A percentile compares a stretch with the other conserved stretches of the same genome.
phyloP scores from a whole-genome alignment of 2,888 invertebrate species.

The Coelopa pilipes region DNA sequence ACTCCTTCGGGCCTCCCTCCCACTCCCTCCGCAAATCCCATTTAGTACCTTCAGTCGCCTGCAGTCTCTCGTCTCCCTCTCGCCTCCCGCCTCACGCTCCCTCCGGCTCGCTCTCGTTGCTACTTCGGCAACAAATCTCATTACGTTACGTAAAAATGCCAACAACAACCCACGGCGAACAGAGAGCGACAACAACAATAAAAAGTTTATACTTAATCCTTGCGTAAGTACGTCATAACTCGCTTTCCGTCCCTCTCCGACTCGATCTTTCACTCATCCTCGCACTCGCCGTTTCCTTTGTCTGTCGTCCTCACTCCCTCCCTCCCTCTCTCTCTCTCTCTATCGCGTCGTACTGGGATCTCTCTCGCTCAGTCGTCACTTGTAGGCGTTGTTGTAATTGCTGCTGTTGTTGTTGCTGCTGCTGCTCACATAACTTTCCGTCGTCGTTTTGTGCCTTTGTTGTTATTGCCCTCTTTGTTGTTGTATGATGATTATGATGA shows the following conservation, averaged over 20 bases:
- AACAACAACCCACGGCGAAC: slow-evolving; percentile 10
- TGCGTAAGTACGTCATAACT: slow-evolving; percentile 29
- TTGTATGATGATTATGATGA: slow-evolving; percentile 33
- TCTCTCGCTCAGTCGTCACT: neutral
- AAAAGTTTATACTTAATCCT: slow-evolving; percentile 35
- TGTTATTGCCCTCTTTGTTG: neutral
- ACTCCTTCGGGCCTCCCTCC: too few relatives aligned
- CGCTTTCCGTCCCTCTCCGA: neutral
- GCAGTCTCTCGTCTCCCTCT: neutral
- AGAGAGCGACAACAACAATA: slow-evolving; percentile 19
- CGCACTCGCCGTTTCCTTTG: neutral
- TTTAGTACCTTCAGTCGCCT: neutral
- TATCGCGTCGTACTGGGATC: neutral
- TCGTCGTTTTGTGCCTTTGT: slow-evolving; percentile 11
- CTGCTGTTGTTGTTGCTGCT: too few relatives aligned
- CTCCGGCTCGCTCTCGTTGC: slow-evolving; percentile 1
- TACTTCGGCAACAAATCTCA: slow-evolving; percentile 36
- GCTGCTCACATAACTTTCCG: slow-evolving; percentile 29
- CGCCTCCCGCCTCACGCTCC: neutral
- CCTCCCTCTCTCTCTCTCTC: neutral
- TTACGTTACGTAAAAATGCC: slow-evolving; percentile 32
- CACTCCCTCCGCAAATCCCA: too few relatives aligned
- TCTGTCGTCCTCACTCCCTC: too few relatives aligned
- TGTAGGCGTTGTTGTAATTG: neutral
- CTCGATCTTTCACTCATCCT: neutral